Conservation (phyloP, 2,113 vertebrate species). For the Vimba vimba region DNA sequence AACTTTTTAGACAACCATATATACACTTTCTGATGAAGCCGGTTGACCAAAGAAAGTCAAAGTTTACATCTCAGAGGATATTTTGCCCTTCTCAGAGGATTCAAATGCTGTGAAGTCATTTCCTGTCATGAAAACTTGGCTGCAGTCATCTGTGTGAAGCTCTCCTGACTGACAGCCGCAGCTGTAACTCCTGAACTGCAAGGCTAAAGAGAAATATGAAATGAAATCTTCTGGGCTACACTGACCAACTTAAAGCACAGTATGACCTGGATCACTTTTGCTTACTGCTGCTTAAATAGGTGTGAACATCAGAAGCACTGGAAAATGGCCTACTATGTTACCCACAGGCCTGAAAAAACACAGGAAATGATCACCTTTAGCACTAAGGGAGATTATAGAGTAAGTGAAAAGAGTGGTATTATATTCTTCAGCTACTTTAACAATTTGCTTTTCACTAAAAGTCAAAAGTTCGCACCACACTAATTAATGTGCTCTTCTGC, state of each 20-base stretch:
- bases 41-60: neutral
- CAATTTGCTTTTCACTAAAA: neutral
- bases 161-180: conserved; percentile 47
- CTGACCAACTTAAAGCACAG: neutral
- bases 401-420: neutral
- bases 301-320: neutral
- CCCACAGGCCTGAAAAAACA: neutral
- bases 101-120: conserved; percentile 50
- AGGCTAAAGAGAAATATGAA: neutral
- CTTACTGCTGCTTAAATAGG: neutral
- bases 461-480: neutral
- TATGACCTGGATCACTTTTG: neutral
- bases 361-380: neutral
- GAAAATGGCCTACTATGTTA: neutral
- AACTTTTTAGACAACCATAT: neutral
- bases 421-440: neutral
- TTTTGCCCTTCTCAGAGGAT: conserved; percentile 8
- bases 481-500: neutral
- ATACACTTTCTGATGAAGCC: neutral
- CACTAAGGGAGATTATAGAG: neutral
- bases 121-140: conserved; percentile 45
- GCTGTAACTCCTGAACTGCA: conserved; percentile 15
- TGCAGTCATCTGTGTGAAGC: neutral
- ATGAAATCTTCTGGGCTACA: neutral
- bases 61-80: neutral